Base-by-base conservation (phyloP, 2,797 vertebrate genomes). In the Macrochelys suwanniensis region DNA sequence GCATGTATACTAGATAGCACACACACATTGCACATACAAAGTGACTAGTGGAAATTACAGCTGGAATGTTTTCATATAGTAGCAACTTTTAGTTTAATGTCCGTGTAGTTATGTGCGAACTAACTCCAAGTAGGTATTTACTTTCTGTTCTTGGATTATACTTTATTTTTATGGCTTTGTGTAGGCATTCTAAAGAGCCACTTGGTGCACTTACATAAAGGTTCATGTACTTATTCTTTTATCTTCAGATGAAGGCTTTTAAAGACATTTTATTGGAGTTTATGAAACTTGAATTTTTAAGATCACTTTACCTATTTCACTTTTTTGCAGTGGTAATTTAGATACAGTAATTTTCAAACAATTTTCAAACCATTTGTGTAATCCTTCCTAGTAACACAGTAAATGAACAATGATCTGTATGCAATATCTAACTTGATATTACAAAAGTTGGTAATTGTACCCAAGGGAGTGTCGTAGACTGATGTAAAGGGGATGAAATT, bases 401-500 rank as follows among this genome's bases (percentile, higher is more conserved):
- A 90, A 84, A 92, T 91, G 90, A 94, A 80, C 4, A 16, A 56
- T 57, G 94, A 89, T 78, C 33, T 90, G 59, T 92, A 45, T 85
- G 97, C 96, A 96, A 94, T 91, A 54, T 49, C 86, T 85, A 87
- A 42, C 37, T 8, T 95, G 93, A 57, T 42, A 76, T 98, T 97
- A 96, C 94, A 85, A 49, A 91, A 87, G 68, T 19, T 96, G 16
- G 87, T 97, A 96, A 95, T 98, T 97, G 96, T 85, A 91, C 97
- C 97, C 96, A 1, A 9, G 98, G 94, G 98, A 93, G 87, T 95
- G 94, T 31, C 47, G 54, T 56, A 49, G 96, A 92, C 96, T 98
- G 98, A 98, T 98, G 98, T 97, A 98, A 98, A 98, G 95, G 87
- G 82, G 94, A 81, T 92, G 97, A 97, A 98, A 98, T 97, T 53